Base-by-base conservation (phyloP, 2,797 vertebrate genomes). In the Leptoclinus maculatus region DNA sequence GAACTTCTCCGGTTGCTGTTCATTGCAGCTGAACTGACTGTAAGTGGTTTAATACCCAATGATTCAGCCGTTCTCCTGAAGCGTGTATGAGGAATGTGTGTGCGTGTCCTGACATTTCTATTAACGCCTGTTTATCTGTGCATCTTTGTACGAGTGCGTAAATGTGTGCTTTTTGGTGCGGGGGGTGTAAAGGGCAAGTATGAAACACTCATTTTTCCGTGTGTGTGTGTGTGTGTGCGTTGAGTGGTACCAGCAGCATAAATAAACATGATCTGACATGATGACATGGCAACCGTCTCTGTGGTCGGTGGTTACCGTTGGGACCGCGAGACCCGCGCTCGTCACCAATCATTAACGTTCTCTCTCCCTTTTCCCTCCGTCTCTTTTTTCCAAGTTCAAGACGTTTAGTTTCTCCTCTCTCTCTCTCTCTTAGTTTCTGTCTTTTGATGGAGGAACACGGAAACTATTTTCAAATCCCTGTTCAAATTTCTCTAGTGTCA, bases 251-350 rank as follows among this genome's bases (percentile, higher is more conserved):
- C 67, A 58, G 74, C 82, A 80, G 76, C 82, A 72, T 77, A 80
- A 83, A 85, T 89, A 89, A 89, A 87, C 83, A 83, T 21, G 45
- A 63, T 66, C 72, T 79, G 83, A 86, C 85, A 87, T 56, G 74
- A 84, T 74, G 81, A 84, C 83, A 84, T 84, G 83, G 83, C 88
- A 84, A 67, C 78, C 66, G 43, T 70, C 72, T 84, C 74, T 80
- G 85, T 62, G 82, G 83, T 80, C 43, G n/a, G 85, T 38, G 83
- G 88, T 77, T 80, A 71, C 80, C 71, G 57, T 47, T 67, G 67
- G 29, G 56, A 85, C 87, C 81, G 19, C 81, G 34, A 84, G 76
- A 72, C 79, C 79, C 38, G 25, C 14, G 38, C 78, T 80, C 67
- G 68, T 85, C 79, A 78, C 80, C 71, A 58, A 65, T 78, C 82